Evolutionary conservation across 2,797 vertebrate genomes (phyloP), one percentile per base, ranked within the genome.

Genomic region (Mionectes olivaceus): DNA sequence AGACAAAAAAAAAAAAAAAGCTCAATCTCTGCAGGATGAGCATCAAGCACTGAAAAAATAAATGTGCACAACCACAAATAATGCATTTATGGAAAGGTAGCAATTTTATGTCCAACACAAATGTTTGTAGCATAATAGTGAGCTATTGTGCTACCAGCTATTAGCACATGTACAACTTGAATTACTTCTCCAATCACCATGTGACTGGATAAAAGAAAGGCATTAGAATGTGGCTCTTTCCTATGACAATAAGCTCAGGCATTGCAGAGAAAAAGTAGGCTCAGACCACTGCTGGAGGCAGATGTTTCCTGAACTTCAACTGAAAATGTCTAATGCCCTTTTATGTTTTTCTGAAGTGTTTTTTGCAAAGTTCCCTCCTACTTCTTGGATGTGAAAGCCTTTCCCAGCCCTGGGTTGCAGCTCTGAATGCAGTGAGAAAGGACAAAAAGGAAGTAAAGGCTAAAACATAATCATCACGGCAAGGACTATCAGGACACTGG

Each of bases 271-370:
- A 32, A 1, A 0, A 55, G 41, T 22, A 24, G 28, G 21, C 39
- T 67, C 71, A 46, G n/a, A 22, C 11, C 33, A 19, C 39, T 78
- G 35, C 33, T 33, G 18, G 44, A 55, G 22, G 25, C 19, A 59
- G 52, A 44, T 15, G 4, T 39, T 41, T 41, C 67, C 56, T 30
- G 41, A 61, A 61, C 55, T 44, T 61, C 33, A 11, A 2, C 1
- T 5, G 2, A 2, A 73, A 73, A 68, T 0, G 0, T 21, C 8
- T 19, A n/a, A 57, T 17, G 41, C 55, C 22, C 39, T 32, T 56
- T 61, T 35, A 70, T 13, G 33, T 24, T 65, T 44, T 70, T 13
- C 57, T 49, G 25, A 67, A 81, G 28, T 2, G 1, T 70, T 52
- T 49, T 13, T 50, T 0, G 1, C 18, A 53, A 47, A 67, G 47